These are phyloP conservation scores for Pomatorhinus ruficollis DNA, from an alignment of 2,113 vertebrate species.

Conservation along the genomic window DNA sequence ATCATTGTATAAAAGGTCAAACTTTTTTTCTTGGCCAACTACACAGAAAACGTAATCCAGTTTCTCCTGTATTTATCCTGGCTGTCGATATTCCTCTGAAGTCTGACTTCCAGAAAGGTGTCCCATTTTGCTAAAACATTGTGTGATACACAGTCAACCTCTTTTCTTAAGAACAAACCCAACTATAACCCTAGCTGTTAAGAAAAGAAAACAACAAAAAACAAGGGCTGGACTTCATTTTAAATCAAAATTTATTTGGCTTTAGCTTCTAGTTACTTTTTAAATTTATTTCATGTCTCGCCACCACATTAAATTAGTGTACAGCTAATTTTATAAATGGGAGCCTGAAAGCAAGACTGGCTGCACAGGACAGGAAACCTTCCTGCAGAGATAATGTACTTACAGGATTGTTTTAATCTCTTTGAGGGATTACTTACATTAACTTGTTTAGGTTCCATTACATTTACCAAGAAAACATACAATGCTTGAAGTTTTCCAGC, in stretches of 20 bases:
- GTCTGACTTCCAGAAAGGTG: neutral
- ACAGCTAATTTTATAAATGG: conserved; percentile 44
- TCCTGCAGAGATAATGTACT: conserved; percentile 20
- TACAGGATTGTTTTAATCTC: conserved; percentile 44
- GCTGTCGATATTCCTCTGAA: neutral
- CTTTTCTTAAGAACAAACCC: neutral
- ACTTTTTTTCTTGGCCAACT: neutral
- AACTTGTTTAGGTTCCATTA: conserved; percentile 27
- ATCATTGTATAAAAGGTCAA: neutral
- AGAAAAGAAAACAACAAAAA: neutral
- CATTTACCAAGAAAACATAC: conserved; percentile 12
- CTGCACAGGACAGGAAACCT: conserved; percentile 21
- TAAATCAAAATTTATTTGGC: neutral
- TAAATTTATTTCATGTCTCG: neutral
- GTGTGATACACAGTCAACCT: neutral
- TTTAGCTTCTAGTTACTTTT: neutral
- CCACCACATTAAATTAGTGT: neutral
- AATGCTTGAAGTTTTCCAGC: neutral
- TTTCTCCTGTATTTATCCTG: neutral
- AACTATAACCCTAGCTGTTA: neutral
- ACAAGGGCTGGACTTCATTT: neutral
- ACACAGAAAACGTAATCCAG: neutral
- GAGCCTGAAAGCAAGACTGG: neutral
- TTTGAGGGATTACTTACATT: conserved; percentile 38
- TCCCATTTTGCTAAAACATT: neutral